phyloP scores from a whole-genome alignment of 2,888 invertebrate genomes.

The Orchesellides sinensis region DNA sequence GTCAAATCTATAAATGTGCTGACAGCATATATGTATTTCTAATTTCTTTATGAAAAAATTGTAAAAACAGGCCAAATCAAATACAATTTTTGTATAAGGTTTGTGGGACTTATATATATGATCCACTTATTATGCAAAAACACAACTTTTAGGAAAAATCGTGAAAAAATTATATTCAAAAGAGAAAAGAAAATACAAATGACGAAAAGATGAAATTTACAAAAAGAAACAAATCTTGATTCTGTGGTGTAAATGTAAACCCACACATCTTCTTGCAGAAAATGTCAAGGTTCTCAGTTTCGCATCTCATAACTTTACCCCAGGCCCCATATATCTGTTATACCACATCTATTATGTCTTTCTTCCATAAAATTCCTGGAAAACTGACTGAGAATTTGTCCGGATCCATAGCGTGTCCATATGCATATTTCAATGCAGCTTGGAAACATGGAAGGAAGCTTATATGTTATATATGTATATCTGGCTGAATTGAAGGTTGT shows the following conservation, averaged over 20 bases:
- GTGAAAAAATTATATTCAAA: background rate
- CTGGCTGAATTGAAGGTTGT: too few relatives aligned
- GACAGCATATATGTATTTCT: too few relatives aligned
- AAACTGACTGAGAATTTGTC: too few relatives aligned
- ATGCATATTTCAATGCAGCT: background rate
- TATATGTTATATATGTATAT: background rate
- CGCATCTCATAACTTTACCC: too few relatives aligned
- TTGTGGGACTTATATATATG: slow-evolving; percentile 11
- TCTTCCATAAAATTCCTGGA: too few relatives aligned
- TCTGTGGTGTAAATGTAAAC: too few relatives aligned
- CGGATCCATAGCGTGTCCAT: background rate
- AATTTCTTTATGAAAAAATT: background rate
- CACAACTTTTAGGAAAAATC: background rate
- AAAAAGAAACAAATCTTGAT: background rate
- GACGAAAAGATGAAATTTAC: slow-evolving; percentile 1
- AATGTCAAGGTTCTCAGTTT: too few relatives aligned
- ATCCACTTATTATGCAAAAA: slow-evolving; percentile 14
- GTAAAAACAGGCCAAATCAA: slow-evolving; percentile 12
- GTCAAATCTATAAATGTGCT: too few relatives aligned
- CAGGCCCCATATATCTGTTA: too few relatives aligned
- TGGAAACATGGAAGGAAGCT: background rate
- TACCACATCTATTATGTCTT: too few relatives aligned
- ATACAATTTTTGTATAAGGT: slow-evolving; percentile 28
- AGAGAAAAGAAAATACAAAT: background rate
- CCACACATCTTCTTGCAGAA: too few relatives aligned